Conservation (phyloP, 2,113 vertebrate species). For the Sardina pilchardus region DNA sequence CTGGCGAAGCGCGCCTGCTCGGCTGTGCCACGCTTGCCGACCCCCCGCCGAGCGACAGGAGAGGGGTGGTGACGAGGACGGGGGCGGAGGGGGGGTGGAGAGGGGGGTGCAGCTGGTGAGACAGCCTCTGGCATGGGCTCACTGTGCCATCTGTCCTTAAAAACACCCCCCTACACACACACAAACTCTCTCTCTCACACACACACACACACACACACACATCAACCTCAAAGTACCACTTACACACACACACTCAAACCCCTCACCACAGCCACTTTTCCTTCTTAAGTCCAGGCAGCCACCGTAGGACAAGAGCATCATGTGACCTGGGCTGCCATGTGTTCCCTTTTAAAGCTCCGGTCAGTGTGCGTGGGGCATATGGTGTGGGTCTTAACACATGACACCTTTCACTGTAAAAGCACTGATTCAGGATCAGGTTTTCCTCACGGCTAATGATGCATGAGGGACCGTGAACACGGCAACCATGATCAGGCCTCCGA, state of each 20-base stretch:
- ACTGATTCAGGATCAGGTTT: constrained; percentile 14
- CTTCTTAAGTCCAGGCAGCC: constrained; percentile 1
- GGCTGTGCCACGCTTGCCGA: constrained; percentile 28
- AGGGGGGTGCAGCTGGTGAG: constrained; percentile 69
- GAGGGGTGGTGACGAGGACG: constrained; percentile 14
- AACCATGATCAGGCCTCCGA: neutral
- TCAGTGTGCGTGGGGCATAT: constrained; percentile 8
- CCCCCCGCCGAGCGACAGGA: constrained; percentile 30
- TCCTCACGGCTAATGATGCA: neutral
- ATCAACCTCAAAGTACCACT: neutral
- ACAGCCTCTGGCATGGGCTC: constrained; percentile 71
- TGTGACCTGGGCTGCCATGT: neutral
- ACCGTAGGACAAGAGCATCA: neutral
- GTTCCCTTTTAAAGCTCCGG: neutral
- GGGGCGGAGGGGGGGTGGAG: constrained; percentile 38
- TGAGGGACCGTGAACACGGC: neutral
- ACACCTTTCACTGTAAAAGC: constrained; percentile 19
- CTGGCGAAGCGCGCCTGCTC: constrained; percentile 32
- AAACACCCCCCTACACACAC: constrained; percentile 26
- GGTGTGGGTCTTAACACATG: neutral
- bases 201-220: neutral
- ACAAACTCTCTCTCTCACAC: neutral
- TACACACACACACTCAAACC: constrained; percentile 26
- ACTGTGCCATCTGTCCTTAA: constrained; percentile 72
- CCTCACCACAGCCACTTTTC: neutral